phyloP scores from a whole-genome alignment of 2,113 vertebrate species.

The Periophthalmus modestus region DNA sequence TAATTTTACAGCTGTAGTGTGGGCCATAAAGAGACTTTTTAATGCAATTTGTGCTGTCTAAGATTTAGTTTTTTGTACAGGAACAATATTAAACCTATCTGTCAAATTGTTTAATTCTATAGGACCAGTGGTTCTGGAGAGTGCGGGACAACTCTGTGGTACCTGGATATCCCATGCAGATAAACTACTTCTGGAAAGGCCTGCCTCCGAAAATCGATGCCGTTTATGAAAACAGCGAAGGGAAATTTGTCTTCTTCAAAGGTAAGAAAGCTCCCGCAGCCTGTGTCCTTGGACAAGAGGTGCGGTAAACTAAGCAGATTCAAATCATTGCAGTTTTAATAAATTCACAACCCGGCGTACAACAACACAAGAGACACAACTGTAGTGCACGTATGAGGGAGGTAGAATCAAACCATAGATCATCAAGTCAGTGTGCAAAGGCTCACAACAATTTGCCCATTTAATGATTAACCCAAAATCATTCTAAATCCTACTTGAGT shows the following conservation, averaged over 20 bases:
- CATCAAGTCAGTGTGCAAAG: too few species aligned
- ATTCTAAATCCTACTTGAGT: too few species aligned
- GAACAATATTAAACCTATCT: not conserved
- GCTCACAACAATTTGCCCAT: too few species aligned
- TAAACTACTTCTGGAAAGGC: slow-evolving; percentile 96
- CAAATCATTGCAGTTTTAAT: too few species aligned
- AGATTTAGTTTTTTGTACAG: not conserved
- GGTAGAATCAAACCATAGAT: too few species aligned
- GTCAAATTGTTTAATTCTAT: slow-evolving; percentile 7
- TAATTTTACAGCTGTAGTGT: not conserved
- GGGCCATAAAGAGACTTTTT: too few species aligned
- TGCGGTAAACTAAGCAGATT: too few species aligned
- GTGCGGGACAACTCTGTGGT: slow-evolving; percentile 96
- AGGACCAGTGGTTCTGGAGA: slow-evolving; percentile 99
- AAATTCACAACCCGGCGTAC: too few species aligned
- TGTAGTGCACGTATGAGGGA: too few species aligned
- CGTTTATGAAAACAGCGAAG: slow-evolving; percentile 97
- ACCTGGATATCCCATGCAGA: slow-evolving; percentile 98
- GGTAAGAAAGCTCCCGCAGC: slow-evolving; percentile 69
- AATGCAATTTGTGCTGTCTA: not conserved
- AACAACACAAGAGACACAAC: too few species aligned
- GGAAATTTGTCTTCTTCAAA: slow-evolving; percentile 99
- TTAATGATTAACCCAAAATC: too few species aligned
- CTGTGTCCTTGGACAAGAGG: not conserved
- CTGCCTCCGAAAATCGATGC: slow-evolving; percentile 95